Evolutionary conservation across 2,113 vertebrate species (phyloP), one percentile per base, ranked within the genome.

Genomic region (Chamaetylas fuelleborni): DNA sequence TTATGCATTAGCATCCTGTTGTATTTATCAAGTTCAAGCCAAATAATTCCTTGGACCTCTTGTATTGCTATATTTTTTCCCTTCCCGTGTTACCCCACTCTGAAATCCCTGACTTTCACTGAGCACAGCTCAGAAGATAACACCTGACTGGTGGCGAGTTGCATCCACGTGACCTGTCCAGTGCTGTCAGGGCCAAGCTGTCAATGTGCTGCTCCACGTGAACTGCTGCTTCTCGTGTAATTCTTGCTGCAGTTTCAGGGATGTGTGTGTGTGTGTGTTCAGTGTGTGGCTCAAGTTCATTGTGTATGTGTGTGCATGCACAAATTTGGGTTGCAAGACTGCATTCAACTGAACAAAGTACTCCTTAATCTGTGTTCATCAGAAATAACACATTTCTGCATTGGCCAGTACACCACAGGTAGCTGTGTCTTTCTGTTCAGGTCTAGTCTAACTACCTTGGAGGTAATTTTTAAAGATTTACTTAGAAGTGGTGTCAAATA

Each of bases 401-500:
- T 48, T 88, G 45, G 25, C 31, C 16, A 33, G n/a, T n/a, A 26
- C 3, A 25, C 24, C 6, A n/a, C 19, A 72, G 34, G 69, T 61
- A 53, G 31, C 1, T 18, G 1, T 67, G 34, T 31, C 0, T 0
- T 26, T 73, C 12, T 81, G 12, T 70, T 81, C 29, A 74, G 42
- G 42, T 34, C 38, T 69, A 23, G 17, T 91, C 42, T 78, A 29
- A 73, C 22, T 29, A 50, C 25, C 5, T 42, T 42, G 18, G 26
- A 86, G 50, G 8, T 67, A 65, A 20, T 24, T 53, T 66, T 58
- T 33, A 74, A 62, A 61, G 11, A n/a, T 60, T 74, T 48, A 11
- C 34, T 25, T 61, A 85, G n/a, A 28, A 64, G 3, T 60, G 22
- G 6, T 36, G 19, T 36, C 60, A 51, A 18, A 48, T 78, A 28